Conservation (phyloP, 2,888 invertebrate genomes). For the Sesia bembeciformis region DNA sequence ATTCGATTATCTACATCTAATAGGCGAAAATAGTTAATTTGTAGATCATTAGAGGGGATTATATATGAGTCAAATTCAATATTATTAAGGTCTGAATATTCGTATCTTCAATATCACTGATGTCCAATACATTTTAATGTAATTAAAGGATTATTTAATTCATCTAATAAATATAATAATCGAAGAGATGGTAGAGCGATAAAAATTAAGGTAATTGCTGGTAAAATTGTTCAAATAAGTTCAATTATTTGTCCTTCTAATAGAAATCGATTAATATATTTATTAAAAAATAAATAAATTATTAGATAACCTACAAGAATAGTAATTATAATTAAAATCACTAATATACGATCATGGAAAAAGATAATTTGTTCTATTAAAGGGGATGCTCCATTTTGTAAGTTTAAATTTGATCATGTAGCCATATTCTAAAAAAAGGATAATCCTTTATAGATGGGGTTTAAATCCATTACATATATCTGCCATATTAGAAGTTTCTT, state of each 20-base stretch:
- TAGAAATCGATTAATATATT: slow-evolving; percentile 60
- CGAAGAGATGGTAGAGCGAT: no score
- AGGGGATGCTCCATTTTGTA: slow-evolving; percentile 77
- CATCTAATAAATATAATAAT: no score
- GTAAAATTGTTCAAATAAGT: no score
- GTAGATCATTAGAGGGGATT: slow-evolving; percentile 50
- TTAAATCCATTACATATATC: slow-evolving; percentile 77
- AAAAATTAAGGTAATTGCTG: no score
- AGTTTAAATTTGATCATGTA: slow-evolving; percentile 71
- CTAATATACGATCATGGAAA: slow-evolving; percentile 76
- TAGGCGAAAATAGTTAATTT: slow-evolving; percentile 63
- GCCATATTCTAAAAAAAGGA: slow-evolving; percentile 77
- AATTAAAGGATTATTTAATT: no score
- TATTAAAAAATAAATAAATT: slow-evolving; percentile 70
- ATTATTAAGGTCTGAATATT: slow-evolving; percentile 76
- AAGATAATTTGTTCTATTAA: slow-evolving; percentile 79
- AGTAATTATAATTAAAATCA: slow-evolving; percentile 77
- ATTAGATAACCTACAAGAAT: slow-evolving; percentile 74
- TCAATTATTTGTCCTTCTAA: no score
- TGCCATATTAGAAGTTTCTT: slow-evolving; percentile 77
- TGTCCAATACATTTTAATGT: no score
- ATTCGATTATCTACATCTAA: slow-evolving; percentile 79
- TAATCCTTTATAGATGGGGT: slow-evolving; percentile 77
- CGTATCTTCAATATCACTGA: slow-evolving; percentile 56
- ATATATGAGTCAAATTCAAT: slow-evolving; percentile 78